A percentile compares a stretch with the other conserved stretches of the same genome.
Conservation (phyloP, 2,888 invertebrate genomes). For the Malthinus flaveolus region DNA sequence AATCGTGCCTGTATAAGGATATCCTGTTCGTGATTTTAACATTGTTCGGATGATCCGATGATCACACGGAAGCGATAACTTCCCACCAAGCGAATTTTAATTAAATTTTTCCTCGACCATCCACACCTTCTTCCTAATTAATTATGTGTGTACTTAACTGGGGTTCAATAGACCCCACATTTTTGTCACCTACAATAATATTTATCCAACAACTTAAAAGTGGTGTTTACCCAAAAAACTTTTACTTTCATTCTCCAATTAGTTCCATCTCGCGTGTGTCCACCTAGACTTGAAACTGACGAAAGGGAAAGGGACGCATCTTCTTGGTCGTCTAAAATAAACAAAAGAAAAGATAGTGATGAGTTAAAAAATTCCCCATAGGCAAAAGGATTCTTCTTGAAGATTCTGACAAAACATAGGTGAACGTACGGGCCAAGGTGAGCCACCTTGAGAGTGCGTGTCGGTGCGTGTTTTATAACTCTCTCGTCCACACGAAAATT, state of each 20-base stretch:
- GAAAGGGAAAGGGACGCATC: too few relatives aligned
- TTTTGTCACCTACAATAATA: too few relatives aligned
- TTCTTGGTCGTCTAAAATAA: not conserved
- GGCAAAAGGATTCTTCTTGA: too few relatives aligned
- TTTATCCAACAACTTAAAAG: too few relatives aligned
- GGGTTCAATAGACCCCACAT: too few relatives aligned
- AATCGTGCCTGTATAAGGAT: not conserved
- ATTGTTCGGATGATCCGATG: not conserved
- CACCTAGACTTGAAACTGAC: too few relatives aligned
- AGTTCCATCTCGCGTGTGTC: too few relatives aligned
- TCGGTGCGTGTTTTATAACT: conserved; percentile 39
- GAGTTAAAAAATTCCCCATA: not conserved
- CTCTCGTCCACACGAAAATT: conserved; percentile 31
- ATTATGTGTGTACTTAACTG: too few relatives aligned
- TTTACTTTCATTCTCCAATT: too few relatives aligned
- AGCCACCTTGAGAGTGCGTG: conserved; percentile 39
- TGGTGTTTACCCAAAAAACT: too few relatives aligned
- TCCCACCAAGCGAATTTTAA: not conserved
- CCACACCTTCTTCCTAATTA: too few relatives aligned
- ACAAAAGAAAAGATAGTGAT: not conserved
- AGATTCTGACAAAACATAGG: conserved; percentile 30
- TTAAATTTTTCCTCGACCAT: not conserved
- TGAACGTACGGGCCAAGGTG: conserved; percentile 46
- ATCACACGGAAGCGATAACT: not conserved
- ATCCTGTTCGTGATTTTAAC: not conserved